Percentiles rank a stretch among this genome's conserved stretches.
phyloP scores from a whole-genome alignment of 2,888 invertebrate genomes.

The Calliopum simillimum region DNA sequence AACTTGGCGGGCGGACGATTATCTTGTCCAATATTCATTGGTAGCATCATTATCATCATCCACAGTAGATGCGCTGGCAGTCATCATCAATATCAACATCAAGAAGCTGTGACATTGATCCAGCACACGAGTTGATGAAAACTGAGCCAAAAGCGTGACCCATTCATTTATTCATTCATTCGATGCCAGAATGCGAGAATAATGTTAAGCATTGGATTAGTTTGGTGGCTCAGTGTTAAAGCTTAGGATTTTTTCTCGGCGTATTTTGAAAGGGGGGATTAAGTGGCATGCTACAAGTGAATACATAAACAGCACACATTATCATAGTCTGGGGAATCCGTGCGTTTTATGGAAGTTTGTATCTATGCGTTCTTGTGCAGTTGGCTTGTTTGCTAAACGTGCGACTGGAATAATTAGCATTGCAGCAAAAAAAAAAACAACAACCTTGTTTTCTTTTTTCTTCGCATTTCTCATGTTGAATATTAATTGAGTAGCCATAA shows the following conservation, averaged over 20 bases:
- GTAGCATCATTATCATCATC: not conserved
- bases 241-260: not conserved
- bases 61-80: not conserved
- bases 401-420: constrained; percentile 14
- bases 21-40: constrained; percentile 27
- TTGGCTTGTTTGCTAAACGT: constrained; percentile 1
- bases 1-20: constrained; percentile 7
- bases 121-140: constrained; percentile 15
- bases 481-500: constrained; percentile 3
- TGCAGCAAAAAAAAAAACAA: not conserved
- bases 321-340: not conserved
- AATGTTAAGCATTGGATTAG: constrained; percentile 29
- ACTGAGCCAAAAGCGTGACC: constrained; percentile 27
- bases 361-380: too few species aligned
- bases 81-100: not conserved
- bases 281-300: constrained; percentile 17
- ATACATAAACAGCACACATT: constrained; percentile 14
- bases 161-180: not conserved
- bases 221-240: not conserved
- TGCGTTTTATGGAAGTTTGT: too few species aligned
- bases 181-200: constrained; percentile 15
- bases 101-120: constrained; percentile 12
- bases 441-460: not conserved
- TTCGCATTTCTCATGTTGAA: constrained; percentile 6
- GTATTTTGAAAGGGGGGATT: not conserved